phyloP scores from a whole-genome alignment of 1,140 invertebrate genomes.

The Anastrepha obliqua region DNA sequence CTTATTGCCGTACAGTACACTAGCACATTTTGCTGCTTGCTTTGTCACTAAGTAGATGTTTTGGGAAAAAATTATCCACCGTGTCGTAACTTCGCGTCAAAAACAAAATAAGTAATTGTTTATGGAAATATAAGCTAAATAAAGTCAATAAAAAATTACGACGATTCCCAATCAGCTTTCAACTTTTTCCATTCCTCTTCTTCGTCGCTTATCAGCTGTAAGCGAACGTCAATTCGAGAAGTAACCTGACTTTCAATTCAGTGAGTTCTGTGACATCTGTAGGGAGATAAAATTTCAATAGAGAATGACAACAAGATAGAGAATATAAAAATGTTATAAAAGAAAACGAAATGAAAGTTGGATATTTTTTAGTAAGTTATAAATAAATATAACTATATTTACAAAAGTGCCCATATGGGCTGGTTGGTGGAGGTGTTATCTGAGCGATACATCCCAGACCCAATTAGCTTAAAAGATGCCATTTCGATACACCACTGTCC shows the following conservation, averaged over 20 bases:
- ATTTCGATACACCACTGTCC: no score
- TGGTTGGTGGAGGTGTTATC: no score
- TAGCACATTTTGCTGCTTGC: background rate
- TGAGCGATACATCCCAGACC: no score
- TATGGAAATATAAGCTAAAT: background rate
- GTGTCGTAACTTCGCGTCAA: background rate
- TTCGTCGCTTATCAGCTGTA: slow-evolving; percentile 37
- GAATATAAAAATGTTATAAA: no score
- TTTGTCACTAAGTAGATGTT: background rate
- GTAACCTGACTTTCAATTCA: background rate
- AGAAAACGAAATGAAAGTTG: background rate
- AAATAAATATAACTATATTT: no score
- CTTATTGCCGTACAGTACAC: background rate
- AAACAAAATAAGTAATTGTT: background rate
- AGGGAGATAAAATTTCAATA: background rate
- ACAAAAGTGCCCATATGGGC: no score
- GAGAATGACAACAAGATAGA: background rate
- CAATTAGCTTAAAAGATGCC: no score
- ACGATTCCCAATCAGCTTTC: background rate
- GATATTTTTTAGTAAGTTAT: background rate
- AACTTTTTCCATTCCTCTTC: background rate
- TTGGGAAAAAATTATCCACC: background rate
- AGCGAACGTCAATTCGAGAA: background rate
- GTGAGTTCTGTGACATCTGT: background rate
- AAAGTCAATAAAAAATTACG: background rate